Base-by-base conservation (phyloP, 2,797 vertebrate genomes). In the Parotocinclus haroldoi region DNA sequence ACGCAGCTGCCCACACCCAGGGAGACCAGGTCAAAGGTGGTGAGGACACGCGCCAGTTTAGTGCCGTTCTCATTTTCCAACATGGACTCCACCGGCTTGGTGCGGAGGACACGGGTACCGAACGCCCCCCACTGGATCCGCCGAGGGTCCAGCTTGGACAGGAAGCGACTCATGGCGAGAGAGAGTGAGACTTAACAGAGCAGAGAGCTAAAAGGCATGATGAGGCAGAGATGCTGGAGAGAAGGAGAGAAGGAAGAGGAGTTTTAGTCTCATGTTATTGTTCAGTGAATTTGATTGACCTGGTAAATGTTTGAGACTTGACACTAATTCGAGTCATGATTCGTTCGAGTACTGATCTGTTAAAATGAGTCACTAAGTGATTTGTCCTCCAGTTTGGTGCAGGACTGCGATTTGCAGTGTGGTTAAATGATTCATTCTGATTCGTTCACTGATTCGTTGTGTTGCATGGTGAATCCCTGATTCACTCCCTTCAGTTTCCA, bases 21-120 rank as follows among this genome's bases (percentile, higher is more conserved):
- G 0, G 96, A 98, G 80, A 98, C 95, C 73, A 99, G 91, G 79
- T 99, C 96, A 3, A 98, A 81, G 0, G 96, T 98, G 67, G 96
- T 96, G 68, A 99, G 89, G 18, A 98, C 95, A 36, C 94, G 91
- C 46, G 96, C 96, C 77, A 99, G 84, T 68, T 87, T 91, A 73
- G 94, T 88, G 0, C 94, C 93, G 1, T 96, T 89, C 0, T 86
- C 83, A 60, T 92, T 90, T 44, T 98, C 96, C 81, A 98, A 84
- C 96, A 99, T 99, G 9, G 95, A 96, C 86, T 97, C 96, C 81
- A 98, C 96, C 0, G 96, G 96, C 68, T 99, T 98, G 81, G 96
- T 99, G 79, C 96, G 92, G 73, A 98, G 88, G 60, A 98, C 70
- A 0, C 96, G 91, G 60, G 94, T 79, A 1, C 91, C 80, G 68